Conservation (phyloP, 2,797 vertebrate species). For the Rhynchonycteris naso region DNA sequence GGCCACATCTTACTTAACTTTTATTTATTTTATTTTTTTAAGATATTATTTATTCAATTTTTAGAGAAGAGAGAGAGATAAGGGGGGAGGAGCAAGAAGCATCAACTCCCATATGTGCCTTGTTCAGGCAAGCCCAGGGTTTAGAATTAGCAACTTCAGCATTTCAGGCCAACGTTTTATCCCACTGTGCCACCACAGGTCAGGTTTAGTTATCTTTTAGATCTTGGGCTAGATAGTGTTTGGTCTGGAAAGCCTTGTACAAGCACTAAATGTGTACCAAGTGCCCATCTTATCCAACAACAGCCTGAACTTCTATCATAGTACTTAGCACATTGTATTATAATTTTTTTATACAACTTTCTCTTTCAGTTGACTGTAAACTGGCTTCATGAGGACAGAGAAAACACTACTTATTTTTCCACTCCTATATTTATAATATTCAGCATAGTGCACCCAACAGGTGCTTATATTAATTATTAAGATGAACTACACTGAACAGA, state of each 20-base stretch:
- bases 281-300: no score
- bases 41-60: no score
- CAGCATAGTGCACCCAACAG: not conserved
- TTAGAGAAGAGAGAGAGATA: no score
- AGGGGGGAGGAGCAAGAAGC: no score
- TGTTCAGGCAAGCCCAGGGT: no score
- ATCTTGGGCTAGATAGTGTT: not conserved
- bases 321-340: not conserved
- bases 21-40: no score
- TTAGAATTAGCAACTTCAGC: no score
- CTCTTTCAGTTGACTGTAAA: not conserved
- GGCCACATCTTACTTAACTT: not conserved
- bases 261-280: not conserved
- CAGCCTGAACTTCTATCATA: not conserved
- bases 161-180: no score
- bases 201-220: not conserved
- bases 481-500: not conserved
- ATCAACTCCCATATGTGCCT: no score
- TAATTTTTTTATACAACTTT: not conserved
- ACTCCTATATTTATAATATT: not conserved
- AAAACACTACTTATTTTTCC: not conserved
- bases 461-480: not conserved
- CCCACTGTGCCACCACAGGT: no score
- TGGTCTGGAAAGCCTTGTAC: not conserved
- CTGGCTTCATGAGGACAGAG: not conserved